phyloP scores from a whole-genome alignment of 2,113 vertebrate genomes.

The Smithornis capensis region DNA sequence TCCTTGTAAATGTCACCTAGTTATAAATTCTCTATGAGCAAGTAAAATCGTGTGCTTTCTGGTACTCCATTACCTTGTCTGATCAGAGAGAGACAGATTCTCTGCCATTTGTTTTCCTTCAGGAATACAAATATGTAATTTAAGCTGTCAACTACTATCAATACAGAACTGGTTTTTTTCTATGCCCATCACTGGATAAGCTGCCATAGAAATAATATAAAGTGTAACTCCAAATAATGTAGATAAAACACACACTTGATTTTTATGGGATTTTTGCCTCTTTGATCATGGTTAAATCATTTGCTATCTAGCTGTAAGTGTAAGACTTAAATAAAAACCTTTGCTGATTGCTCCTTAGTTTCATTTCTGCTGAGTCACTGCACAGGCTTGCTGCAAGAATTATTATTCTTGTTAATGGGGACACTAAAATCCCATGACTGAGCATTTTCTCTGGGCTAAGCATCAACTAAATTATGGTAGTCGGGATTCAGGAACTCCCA shows the following conservation, averaged over 20 bases:
- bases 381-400: not conserved
- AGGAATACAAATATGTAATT: not conserved
- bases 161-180: not conserved
- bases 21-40: conserved; percentile 18
- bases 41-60: not conserved
- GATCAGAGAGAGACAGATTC: not conserved
- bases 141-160: not conserved
- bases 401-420: not conserved
- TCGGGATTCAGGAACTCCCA: not conserved
- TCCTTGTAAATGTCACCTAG: conserved; percentile 40
- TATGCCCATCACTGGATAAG: not conserved
- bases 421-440: not conserved
- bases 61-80: not conserved
- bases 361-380: not conserved
- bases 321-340: not conserved
- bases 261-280: not conserved
- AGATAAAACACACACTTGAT: not conserved
- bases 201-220: not conserved
- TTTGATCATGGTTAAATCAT: not conserved
- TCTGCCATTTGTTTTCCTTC: not conserved
- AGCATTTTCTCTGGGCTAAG: not conserved
- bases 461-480: not conserved
- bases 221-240: not conserved
- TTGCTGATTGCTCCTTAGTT: not conserved
- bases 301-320: not conserved